phyloP scores from a whole-genome alignment of 2,888 invertebrate species.

The Drosophila mimica region DNA sequence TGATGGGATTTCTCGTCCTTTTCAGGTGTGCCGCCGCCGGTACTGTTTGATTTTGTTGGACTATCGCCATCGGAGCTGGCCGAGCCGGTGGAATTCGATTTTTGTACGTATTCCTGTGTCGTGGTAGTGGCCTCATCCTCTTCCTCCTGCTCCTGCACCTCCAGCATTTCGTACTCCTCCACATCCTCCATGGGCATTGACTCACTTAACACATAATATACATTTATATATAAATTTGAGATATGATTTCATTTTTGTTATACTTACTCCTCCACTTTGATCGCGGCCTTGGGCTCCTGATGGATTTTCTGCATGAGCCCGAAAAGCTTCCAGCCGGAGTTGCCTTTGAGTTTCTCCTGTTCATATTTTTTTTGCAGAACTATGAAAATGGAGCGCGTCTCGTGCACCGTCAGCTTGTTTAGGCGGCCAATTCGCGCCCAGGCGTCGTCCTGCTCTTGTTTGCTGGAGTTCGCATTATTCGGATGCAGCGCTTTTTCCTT shows the following conservation, averaged over 20 bases:
- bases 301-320: conserved; percentile 83
- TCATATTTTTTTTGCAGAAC: conserved; percentile 84
- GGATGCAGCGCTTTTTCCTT: conserved; percentile 83
- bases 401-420: conserved; percentile 83
- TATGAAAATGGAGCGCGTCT: conserved; percentile 84
- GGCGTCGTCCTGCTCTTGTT: conserved; percentile 83
- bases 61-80: conserved; percentile 81
- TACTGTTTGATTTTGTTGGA: conserved; percentile 74
- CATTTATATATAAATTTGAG: conserved; percentile 1
- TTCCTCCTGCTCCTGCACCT: conserved; percentile 84
- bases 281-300: conserved; percentile 55
- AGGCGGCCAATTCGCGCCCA: conserved; percentile 83
- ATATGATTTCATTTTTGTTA: not conserved
- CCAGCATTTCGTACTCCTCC: conserved; percentile 83
- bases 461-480: conserved; percentile 74
- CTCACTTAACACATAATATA: conserved; percentile 55
- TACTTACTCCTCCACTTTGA: conserved; percentile 78
- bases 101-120: conserved; percentile 40
- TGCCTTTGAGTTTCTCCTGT: conserved; percentile 81
- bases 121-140: conserved; percentile 55
- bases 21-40: conserved; percentile 72
- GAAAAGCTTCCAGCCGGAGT: conserved; percentile 83
- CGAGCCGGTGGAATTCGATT: conserved; percentile 64
- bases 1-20: conserved; percentile 73
- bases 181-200: conserved; percentile 77